Evolutionary conservation across 2,888 invertebrate species (phyloP).

Genomic region (Stenotaenia linearis): DNA sequence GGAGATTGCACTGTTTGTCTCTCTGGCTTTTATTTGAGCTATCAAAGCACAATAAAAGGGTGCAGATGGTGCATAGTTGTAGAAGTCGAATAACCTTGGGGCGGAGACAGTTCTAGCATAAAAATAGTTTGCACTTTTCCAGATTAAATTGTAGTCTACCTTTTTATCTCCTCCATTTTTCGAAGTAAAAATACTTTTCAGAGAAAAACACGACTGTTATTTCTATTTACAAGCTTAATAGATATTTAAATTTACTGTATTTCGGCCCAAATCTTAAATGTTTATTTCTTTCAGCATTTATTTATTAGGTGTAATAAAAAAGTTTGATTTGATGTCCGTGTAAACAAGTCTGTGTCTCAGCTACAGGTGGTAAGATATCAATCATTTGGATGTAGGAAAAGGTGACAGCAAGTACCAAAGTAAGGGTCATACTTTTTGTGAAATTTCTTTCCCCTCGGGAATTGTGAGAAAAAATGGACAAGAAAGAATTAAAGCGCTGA

Average conservation of each 20-base stretch:
- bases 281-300: not conserved
- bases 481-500: slow-evolving; percentile 10
- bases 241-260: no score
- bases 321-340: slow-evolving; percentile 22
- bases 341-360: slow-evolving; percentile 16
- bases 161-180: not conserved
- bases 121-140: slow-evolving; percentile 20
- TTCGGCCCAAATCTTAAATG: no score
- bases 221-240: no score
- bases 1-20: slow-evolving; percentile 20
- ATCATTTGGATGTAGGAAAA: slow-evolving; percentile 2
- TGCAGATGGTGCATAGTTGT: slow-evolving; percentile 9
- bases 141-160: not conserved
- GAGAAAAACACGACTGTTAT: no score
- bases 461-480: not conserved
- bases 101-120: not conserved
- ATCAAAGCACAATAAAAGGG: slow-evolving; percentile 16
- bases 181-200: not conserved
- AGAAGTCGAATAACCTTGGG: not conserved
- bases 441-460: not conserved
- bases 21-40: slow-evolving; percentile 11
- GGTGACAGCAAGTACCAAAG: not conserved
- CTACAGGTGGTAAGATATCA: slow-evolving; percentile 20
- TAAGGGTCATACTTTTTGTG: slow-evolving; percentile 11
- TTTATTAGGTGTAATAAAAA: slow-evolving; percentile 11